Base-by-base conservation (phyloP, 2,797 vertebrate species). In the Ceryle rudis region DNA sequence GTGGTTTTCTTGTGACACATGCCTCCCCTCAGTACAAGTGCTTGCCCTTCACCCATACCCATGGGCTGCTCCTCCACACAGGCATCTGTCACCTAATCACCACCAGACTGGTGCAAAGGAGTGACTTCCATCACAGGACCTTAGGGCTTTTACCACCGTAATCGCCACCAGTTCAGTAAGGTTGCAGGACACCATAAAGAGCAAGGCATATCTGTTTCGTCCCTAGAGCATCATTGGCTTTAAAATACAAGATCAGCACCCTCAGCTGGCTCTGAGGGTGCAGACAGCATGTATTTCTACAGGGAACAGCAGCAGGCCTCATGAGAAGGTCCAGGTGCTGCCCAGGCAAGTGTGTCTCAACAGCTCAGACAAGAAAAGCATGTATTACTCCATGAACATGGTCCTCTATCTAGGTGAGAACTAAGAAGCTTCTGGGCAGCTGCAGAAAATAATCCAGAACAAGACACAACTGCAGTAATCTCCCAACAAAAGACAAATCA, bases 301-400 rank as follows among this genome's bases (percentile, higher is more conserved):
- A 57, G 73, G 64, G 60, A 89, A 61, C 81, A 78, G 86, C 75
- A 93, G 55, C 31, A 73, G 75, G 44, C 35, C 28, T 41, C 31
- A 17, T 9, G 41, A 66, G 55, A 73, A 80, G 1, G 8, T 42
- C 15, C 16, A 39, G 49, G 9, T 51, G 41, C 72, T 78, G 74
- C 75, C 44, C 17, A 29, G 9, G 41, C 10, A 51, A 37, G 17
- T 8, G n/a, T 8, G 60, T 15, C 2, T 1, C 22, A 81, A 20
- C 12, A 72, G 25, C n/a, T 54, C 16, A 35, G 57, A 35, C 23
- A 41, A 81, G n/a, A 49, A 42, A 77, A 64, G 14, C 0, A 2
- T 39, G 42, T 33, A 3, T 10, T 84, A 60, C n/a, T 47, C 41
- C 69, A 23, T 22, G 17, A 77, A 46, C 25, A 39, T 5, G 65